Conservation (phyloP, 2,888 invertebrate genomes). For the Pseudoips prasinana region DNA sequence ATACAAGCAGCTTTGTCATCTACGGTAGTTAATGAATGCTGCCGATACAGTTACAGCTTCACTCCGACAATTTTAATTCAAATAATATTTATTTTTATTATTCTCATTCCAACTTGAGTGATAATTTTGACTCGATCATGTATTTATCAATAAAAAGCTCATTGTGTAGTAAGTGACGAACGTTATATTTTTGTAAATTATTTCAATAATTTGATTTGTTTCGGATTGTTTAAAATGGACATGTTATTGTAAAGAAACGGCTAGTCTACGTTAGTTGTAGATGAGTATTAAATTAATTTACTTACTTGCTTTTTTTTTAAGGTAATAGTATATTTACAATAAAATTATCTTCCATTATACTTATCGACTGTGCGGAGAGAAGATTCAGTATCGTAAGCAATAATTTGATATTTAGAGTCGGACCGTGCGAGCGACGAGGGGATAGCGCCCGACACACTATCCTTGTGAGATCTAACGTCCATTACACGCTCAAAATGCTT, state of each 20-base stretch:
- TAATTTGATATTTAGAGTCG: conserved; percentile 14
- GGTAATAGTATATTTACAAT: conserved; percentile 17
- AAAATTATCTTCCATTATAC: conserved; percentile 34
- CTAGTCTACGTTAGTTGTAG: conserved; percentile 46
- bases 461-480: too few relatives aligned
- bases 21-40: conserved; percentile 17
- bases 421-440: too few relatives aligned
- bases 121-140: conserved; percentile 52
- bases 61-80: conserved; percentile 31
- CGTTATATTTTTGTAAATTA: conserved; percentile 75
- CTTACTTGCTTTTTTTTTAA: conserved; percentile 26
- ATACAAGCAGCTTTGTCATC: conserved; percentile 30
- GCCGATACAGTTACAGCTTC: conserved; percentile 22
- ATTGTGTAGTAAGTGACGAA: conserved; percentile 64
- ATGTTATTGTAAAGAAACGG: conserved; percentile 48
- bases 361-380: conserved; percentile 18
- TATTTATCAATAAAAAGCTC: conserved; percentile 54
- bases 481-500: too few relatives aligned
- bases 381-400: conserved; percentile 22
- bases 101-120: conserved; percentile 72
- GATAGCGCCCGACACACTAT: too few relatives aligned
- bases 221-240: conserved; percentile 54
- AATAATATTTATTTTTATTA: conserved; percentile 58
- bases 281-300: conserved; percentile 27
- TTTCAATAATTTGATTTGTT: conserved; percentile 51